Evolutionary conservation across 2,888 invertebrate genomes (phyloP).

Genomic region (Scaptomyza polygonia): DNA sequence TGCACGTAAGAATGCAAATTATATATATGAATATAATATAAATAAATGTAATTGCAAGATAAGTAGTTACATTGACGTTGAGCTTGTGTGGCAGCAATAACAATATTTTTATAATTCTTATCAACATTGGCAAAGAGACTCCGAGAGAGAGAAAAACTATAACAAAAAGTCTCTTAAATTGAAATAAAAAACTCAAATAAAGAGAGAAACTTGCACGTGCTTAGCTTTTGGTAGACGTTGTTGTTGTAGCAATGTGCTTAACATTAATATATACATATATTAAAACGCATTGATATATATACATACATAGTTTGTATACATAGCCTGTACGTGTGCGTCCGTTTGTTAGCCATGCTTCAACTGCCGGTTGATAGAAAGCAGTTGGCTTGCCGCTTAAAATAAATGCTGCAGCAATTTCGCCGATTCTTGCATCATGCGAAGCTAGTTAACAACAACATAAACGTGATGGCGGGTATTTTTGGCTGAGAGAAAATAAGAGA

Average conservation of each 20-base stretch:
- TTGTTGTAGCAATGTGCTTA: neutral
- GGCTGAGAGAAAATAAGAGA: constrained; percentile 6
- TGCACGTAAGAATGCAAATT: neutral
- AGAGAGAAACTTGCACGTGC: constrained; percentile 18
- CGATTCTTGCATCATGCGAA: constrained; percentile 65
- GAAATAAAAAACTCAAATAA: neutral
- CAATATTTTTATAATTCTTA: neutral
- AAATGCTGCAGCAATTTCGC: constrained; percentile 52
- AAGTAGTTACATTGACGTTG: neutral
- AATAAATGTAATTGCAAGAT: constrained; percentile 1
- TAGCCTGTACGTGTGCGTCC: neutral
- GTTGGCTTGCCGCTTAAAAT: neutral
- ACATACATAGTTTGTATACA: neutral
- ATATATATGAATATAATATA: neutral
- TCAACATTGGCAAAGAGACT: constrained; percentile 1
- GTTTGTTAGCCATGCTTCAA: constrained; percentile 1
- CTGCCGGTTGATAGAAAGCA: neutral
- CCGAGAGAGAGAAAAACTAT: neutral
- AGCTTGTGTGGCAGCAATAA: constrained; percentile 10
- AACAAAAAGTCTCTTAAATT: constrained; percentile 14
- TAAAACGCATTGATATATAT: neutral
- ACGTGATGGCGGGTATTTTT: constrained; percentile 4
- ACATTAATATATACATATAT: neutral
- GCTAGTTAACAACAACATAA: constrained; percentile 1
- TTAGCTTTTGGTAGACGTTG: constrained; percentile 9